phyloP scores from a whole-genome alignment of 2,888 invertebrate species.

The Meliscaeva auricollis region DNA sequence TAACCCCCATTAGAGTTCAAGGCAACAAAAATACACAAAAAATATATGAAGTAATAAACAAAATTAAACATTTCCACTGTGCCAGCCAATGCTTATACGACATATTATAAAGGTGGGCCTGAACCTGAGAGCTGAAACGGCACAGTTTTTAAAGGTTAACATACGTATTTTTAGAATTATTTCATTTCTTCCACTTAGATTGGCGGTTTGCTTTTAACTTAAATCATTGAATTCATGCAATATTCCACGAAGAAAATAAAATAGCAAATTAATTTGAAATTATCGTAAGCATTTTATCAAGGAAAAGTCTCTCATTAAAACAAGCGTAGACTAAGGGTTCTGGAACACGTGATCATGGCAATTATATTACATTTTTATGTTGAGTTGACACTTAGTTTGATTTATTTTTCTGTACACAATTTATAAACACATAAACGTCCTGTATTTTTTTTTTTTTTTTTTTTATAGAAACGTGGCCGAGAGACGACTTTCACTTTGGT shows the following conservation, averaged over 20 bases:
- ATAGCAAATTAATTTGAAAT: conserved; percentile 41
- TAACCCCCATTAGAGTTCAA: conserved; percentile 32
- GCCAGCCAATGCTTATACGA: neutral
- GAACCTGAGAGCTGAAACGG: neutral
- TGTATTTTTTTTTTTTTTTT: too few species aligned
- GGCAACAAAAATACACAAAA: neutral
- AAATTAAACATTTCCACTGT: conserved; percentile 2
- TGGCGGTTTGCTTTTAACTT: conserved; percentile 9
- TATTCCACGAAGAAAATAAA: conserved; percentile 36
- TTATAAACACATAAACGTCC: neutral
- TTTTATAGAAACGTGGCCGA: neutral
- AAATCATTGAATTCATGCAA: conserved; percentile 41
- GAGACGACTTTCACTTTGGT: neutral
- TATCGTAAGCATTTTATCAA: conserved; percentile 46
- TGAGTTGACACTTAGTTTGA: conserved; percentile 15
- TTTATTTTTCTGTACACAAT: conserved; percentile 11
- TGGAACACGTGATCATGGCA: conserved; percentile 38
- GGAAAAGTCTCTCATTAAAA: conserved; percentile 3
- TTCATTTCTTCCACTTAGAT: neutral
- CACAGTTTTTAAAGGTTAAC: conserved; percentile 2
- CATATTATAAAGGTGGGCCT: neutral
- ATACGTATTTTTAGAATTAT: conserved; percentile 10
- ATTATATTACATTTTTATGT: conserved; percentile 30
- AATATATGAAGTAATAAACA: conserved; percentile 18
- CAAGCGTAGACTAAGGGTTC: conserved; percentile 23